Base-by-base conservation (phyloP, 2,888 invertebrate species). In the Argyra leucocephala region DNA sequence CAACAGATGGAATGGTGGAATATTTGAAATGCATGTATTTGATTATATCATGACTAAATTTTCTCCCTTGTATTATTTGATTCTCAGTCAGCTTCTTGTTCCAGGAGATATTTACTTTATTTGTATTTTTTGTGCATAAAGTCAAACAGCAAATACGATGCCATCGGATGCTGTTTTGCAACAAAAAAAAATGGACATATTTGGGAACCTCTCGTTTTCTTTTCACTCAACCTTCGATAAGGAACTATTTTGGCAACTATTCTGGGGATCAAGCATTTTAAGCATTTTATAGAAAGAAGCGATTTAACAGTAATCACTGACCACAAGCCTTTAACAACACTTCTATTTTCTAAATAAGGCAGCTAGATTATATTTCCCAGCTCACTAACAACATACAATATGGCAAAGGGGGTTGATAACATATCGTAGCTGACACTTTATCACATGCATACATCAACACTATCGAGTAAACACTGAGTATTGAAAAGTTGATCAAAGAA, bases 281-380 rank as follows among this genome's bases (percentile, higher is more conserved):
- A 48, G 7, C 9, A 63, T 22, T 22, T 31, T 1, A 0, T 62
- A 9, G 36, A 62, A 31, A 31, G 31, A 18, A 26, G 21, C 3
- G 7, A 26, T 2, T 37, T 63, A 22, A 63, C 22, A 4, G 37
- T 63, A 1, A 48, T 24, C 18, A 63, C 48, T 21, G 62, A 63
- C 22, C 48, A 63, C 9, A 63, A 48, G 48, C 62, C 48, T 22
- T 63, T n/a, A n/a, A n/a, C n/a, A n/a, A n/a, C n/a, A n/a, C n/a
- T n/a, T n/a, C n/a, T n/a, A n/a, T n/a, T n/a, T n/a, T n/a, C n/a
- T n/a, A n/a, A n/a, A n/a, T n/a, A n/a, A n/a, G n/a, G n/a, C n/a
- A n/a, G n/a, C n/a, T n/a, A n/a, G n/a, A n/a, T n/a, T n/a, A n/a
- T n/a, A n/a, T n/a, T n/a, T n/a, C n/a, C n/a, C n/a, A n/a, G n/a